phyloP scores from a whole-genome alignment of 2,888 invertebrate genomes.

The Cephus rjabovi region DNA sequence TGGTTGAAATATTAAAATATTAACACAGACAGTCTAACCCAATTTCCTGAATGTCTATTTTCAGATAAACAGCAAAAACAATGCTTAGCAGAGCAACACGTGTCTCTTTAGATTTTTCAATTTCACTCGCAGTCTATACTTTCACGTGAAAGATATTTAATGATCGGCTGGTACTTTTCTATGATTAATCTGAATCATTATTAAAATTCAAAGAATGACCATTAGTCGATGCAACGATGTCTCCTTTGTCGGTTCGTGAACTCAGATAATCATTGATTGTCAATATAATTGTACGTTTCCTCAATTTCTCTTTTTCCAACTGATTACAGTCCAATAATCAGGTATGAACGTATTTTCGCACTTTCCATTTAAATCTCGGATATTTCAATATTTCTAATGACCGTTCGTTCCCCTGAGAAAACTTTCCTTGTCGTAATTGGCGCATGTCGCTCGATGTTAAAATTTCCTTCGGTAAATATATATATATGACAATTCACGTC shows the following conservation, averaged over 20 bases:
- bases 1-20: conserved; percentile 32
- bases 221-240: not conserved
- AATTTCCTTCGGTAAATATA: not conserved
- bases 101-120: not conserved
- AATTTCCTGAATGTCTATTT: conserved; percentile 41
- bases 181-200: not conserved
- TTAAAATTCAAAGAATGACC: not conserved
- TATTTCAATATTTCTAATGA: not conserved
- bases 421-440: not conserved
- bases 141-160: not conserved
- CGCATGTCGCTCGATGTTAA: not conserved
- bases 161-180: not conserved
- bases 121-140: not conserved
- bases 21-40: conserved; percentile 42
- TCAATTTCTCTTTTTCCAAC: not conserved
- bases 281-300: not conserved
- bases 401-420: not conserved
- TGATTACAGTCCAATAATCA: not conserved
- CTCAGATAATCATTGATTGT: not conserved
- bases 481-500: not conserved
- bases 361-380: not conserved
- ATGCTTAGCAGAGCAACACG: not conserved
- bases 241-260: not conserved
- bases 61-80: not conserved
- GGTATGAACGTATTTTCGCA: not conserved